Percentiles rank a stretch among this genome's conserved stretches.
Evolutionary conservation across 2,113 vertebrate species (phyloP).

Genomic region (Pseudorhombus dupliciocellatus): DNA sequence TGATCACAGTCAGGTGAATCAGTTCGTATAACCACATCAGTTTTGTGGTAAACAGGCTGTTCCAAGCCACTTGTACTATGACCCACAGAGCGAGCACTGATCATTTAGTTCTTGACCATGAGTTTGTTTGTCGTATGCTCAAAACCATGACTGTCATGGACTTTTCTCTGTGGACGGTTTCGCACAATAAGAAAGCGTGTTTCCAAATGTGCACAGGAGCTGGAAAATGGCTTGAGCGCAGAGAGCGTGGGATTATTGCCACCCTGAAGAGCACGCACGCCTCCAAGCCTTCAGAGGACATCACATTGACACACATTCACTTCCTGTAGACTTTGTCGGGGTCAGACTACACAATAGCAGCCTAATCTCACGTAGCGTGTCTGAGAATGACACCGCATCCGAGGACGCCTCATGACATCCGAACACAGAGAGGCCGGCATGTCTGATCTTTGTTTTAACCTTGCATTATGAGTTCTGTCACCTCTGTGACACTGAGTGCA

Average conservation of each 20-base stretch:
- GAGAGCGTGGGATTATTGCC: not conserved
- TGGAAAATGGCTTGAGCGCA: not conserved
- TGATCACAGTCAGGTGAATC: not conserved
- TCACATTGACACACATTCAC: not conserved
- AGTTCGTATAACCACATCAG: slow-evolving; percentile 3
- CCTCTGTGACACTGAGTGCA: not conserved
- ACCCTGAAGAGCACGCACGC: not conserved
- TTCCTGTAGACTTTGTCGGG: not conserved
- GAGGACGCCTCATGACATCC: not conserved
- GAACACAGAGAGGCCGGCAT: not conserved
- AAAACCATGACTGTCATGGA: slow-evolving; percentile 29
- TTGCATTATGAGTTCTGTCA: not conserved
- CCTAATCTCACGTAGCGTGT: not conserved
- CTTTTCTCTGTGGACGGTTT: not conserved
- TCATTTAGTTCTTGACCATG: slow-evolving; percentile 24
- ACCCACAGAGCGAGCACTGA: not conserved
- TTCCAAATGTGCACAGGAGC: not conserved
- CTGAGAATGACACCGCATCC: not conserved
- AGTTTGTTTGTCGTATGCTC: slow-evolving; percentile 11
- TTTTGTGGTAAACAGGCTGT: not conserved
- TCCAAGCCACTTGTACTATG: slow-evolving; percentile 11
- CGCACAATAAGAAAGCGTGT: not conserved
- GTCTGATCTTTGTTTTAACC: not conserved
- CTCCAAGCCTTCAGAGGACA: not conserved
- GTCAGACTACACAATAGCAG: not conserved